Base-by-base conservation (phyloP, 2,888 invertebrate species). In the Xanthorhoe spadicearia region DNA sequence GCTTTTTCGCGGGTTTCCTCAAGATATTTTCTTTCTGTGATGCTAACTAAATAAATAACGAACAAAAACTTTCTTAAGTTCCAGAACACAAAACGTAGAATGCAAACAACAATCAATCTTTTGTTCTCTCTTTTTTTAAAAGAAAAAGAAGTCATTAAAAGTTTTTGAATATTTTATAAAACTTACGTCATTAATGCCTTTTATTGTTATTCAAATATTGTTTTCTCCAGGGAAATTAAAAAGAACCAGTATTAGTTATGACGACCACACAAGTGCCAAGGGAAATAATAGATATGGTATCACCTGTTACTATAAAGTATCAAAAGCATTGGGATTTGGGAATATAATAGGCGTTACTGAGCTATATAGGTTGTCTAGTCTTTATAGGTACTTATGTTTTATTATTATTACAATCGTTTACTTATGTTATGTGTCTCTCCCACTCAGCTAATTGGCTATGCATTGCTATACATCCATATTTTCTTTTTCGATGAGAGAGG, bases 161-260 rank as follows among this genome's bases (percentile, higher is more conserved):
- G 3, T 43, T 13, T 43, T 43, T 13, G 13, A 43, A 43, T 13
- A 2, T 13, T 43, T 43, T 13, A 13, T 43, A 13, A 43, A 38
- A 43, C 2, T 43, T 38, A 1, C 38, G 38, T 38, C 38, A 38
- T 38, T 13, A 13, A 43, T 10, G 13, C 13, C 8, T 9, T 43
- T 43, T 1, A 43, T 38, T 38, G 13, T 2, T 2, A 43, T 43
- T 43, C 38, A 13, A 43, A 43, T 5, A 43, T 43, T 13, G 13
- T 43, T 46, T 46, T 18, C 54, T 54, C 53, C 48, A 32, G 60
- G 64, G 64, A 60, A 64, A 60, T 64, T 38, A 49, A 13, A 48
- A 60, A 15, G 0, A 60, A 46, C 6, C 5, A 17, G 19, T 17
- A 19, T 17, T 8, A 28, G n/a, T 52, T 53, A 54, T 53, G 46